These are phyloP conservation scores for Anser brachyrhynchus DNA, from an alignment of 2,113 vertebrate species.

Conservation along the genomic window DNA sequence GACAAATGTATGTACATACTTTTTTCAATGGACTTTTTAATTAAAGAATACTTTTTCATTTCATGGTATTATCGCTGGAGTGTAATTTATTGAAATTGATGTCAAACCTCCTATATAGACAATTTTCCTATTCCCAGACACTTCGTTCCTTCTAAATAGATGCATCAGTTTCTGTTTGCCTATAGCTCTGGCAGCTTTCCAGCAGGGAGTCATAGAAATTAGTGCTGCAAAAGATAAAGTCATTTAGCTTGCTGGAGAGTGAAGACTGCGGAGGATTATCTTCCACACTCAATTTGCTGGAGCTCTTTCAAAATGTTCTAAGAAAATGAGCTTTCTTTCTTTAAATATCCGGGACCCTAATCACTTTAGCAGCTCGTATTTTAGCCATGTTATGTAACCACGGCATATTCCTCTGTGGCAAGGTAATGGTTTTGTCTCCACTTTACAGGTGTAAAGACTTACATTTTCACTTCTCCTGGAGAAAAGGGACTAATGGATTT, in stretches of 20 bases:
- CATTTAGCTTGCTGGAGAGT: background rate
- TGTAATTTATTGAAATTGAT: background rate
- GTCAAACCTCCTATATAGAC: background rate
- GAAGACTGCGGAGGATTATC: background rate
- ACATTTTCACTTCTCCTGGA: background rate
- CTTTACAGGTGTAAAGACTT: background rate
- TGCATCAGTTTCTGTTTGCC: background rate
- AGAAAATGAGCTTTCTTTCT: background rate
- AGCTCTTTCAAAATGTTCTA: background rate
- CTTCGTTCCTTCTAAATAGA: background rate
- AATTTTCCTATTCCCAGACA: background rate
- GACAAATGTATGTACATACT: background rate
- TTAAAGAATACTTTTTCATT: background rate
- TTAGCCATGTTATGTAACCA: background rate
- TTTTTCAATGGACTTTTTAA: background rate
- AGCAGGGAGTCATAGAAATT: background rate
- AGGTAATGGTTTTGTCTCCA: background rate
- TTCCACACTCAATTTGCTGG: background rate
- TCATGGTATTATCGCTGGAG: background rate
- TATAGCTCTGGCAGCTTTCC: background rate
- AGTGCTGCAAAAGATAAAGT: background rate
- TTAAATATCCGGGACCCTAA: background rate
- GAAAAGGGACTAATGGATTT: background rate
- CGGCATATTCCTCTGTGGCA: rapidly evolving
- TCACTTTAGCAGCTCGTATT: background rate